Evolutionary conservation across 2,113 vertebrate species (phyloP).

Genomic region (Ancistrus triradiatus): DNA sequence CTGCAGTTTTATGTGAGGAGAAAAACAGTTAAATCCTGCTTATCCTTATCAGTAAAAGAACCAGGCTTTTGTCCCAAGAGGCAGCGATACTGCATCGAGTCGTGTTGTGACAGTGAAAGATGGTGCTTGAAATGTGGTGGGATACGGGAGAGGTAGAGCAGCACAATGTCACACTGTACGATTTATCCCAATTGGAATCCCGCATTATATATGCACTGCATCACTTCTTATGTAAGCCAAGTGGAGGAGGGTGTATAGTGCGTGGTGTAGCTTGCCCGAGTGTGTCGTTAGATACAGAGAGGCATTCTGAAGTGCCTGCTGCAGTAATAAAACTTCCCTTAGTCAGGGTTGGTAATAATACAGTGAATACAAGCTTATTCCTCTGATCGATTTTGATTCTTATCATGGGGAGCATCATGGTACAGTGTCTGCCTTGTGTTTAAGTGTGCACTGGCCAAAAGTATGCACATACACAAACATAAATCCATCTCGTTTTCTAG

Average conservation of each 20-base stretch:
- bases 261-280: neutral
- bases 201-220: constrained; percentile 1
- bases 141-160: constrained; percentile 14
- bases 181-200: constrained; percentile 27
- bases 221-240: constrained; percentile 24
- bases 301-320: neutral
- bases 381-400: too few relatives aligned
- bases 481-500: too few relatives aligned
- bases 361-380: too few relatives aligned
- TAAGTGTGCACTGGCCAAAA: too few relatives aligned
- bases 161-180: constrained; percentile 1
- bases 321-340: neutral
- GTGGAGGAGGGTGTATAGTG: constrained; percentile 1
- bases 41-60: neutral
- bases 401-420: too few relatives aligned
- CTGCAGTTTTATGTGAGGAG: neutral
- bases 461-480: too few relatives aligned
- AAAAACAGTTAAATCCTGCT: neutral
- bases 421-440: too few relatives aligned
- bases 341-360: too few relatives aligned
- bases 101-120: constrained; percentile 13
- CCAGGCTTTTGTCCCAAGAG: constrained; percentile 7
- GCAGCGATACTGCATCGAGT: constrained; percentile 1
- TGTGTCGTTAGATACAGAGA: neutral
- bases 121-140: neutral